Conservation (phyloP, 2,113 vertebrate species). For the Phaetusa simplex region DNA sequence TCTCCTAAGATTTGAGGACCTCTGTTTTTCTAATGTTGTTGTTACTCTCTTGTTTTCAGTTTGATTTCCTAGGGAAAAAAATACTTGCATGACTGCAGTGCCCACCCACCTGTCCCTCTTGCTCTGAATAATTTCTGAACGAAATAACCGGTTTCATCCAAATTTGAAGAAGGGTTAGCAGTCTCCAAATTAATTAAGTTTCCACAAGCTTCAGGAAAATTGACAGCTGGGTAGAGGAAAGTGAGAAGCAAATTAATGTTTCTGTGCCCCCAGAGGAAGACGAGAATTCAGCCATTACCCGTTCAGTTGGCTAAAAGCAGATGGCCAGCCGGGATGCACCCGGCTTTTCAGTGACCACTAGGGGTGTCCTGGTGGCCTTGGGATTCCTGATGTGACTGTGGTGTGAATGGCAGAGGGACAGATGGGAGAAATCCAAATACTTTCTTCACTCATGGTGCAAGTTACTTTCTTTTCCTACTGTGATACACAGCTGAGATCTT, state of each 20-base stretch:
- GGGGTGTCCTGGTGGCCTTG: neutral
- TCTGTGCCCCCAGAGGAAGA: neutral
- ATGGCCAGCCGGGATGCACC: neutral
- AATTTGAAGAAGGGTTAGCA: neutral
- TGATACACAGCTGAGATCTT: neutral
- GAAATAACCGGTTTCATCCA: neutral
- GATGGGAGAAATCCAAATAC: neutral
- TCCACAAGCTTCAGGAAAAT: neutral
- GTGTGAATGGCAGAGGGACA: neutral
- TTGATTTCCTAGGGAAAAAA: neutral
- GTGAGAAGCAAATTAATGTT: neutral
- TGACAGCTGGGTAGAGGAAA: neutral
- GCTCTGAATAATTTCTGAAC: neutral
- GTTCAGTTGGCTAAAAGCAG: neutral
- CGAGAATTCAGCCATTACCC: fast-evolving
- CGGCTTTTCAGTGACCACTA: fast-evolving
- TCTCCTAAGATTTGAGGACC: neutral
- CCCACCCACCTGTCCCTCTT: neutral
- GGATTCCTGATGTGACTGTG: neutral
- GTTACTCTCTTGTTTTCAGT: neutral
- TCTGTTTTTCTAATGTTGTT: neutral
- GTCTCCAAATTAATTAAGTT: neutral
- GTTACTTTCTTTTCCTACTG: neutral
- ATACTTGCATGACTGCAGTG: neutral
- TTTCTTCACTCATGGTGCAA: neutral